Conservation (phyloP, 2,888 invertebrate species). For the Sphinx pinastri region DNA sequence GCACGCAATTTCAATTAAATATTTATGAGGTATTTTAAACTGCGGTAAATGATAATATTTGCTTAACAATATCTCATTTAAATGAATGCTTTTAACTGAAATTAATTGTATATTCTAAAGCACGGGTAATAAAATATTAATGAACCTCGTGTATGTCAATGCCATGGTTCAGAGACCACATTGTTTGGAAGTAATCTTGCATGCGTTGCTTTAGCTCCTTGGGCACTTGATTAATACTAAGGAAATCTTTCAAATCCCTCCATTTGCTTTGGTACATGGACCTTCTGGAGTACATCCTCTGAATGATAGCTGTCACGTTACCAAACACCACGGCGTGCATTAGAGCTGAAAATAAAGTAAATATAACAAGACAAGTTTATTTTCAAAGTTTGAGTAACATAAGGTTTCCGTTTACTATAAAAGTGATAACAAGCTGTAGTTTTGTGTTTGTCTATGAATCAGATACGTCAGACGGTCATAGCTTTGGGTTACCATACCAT, state of each 20-base stretch:
- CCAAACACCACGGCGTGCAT: conserved; percentile 99
- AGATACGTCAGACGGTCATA: neutral
- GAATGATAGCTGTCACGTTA: conserved; percentile 98
- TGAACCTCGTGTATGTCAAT: conserved; percentile 97
- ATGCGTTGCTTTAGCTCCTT: conserved; percentile 97
- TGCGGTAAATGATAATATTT: neutral
- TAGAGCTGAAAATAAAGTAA: conserved; percentile 86
- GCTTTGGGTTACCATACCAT: too few relatives aligned
- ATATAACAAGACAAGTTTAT: conserved; percentile 16
- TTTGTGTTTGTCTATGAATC: neutral
- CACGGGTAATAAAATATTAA: neutral
- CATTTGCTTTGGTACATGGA: conserved; percentile 97
- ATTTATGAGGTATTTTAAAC: neutral
- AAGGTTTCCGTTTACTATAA: conserved; percentile 15
- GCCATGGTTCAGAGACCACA: conserved; percentile 98
- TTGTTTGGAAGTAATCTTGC: conserved; percentile 99
- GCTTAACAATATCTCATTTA: too few relatives aligned
- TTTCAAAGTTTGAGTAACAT: conserved; percentile 8
- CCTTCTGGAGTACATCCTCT: conserved; percentile 96
- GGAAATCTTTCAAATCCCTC: conserved; percentile 97
- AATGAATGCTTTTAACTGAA: neutral
- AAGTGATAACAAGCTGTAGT: conserved; percentile 23
- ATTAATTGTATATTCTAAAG: neutral
- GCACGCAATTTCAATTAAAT: neutral
- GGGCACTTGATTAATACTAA: conserved; percentile 96